Base-by-base conservation (phyloP, 2,113 vertebrate species). In the Burhinus bistriatus region DNA sequence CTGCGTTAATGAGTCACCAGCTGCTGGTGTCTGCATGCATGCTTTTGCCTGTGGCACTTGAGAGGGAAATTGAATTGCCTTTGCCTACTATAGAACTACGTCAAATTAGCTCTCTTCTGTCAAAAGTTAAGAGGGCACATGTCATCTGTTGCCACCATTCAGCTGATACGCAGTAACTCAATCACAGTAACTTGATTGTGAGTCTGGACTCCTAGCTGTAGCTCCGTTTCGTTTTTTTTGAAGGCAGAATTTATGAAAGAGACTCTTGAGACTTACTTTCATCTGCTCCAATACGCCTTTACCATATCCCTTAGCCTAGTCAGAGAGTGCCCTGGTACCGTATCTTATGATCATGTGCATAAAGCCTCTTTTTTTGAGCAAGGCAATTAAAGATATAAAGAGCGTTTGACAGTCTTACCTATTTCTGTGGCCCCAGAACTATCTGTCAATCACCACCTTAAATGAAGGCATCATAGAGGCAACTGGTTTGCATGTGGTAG, bases 381-480 rank as follows among this genome's bases (percentile, higher is more conserved):
- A 93, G 76, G 55, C 44, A 76, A 27, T 76, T 65, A 83, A 54
- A 76, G 27, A 36, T 62, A 66, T 13, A 69, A 69, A 58, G 69
- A 71, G 12, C 18, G 34, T 87, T 92, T 92, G 70, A 66, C 65
- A 87, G n/a, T 42, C 58, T 58, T 82, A 22, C 54, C 49, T 52
- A 0, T 44, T 95, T 84, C 73, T 79, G 26, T 71, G 73, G 78
- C 73, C 61, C 49, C 15, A 3, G 57, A 65, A 78, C 70, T 69
- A 16, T 30, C 81, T 66, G 75, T 80, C 93, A 83, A 1, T 92
- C 72, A 81, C 27, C 38, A 25, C 29, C 45, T 62, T 85, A 72
- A 85, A 91, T 85, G 75, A 93, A 93, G 79, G 58, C 42, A 87
- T 96, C 58, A 57, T 62, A n/a, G 30, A 80, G 87, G 91, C 91